Evolutionary conservation across 1,140 invertebrate genomes (phyloP).

Genomic region (Ladona fulva): DNA sequence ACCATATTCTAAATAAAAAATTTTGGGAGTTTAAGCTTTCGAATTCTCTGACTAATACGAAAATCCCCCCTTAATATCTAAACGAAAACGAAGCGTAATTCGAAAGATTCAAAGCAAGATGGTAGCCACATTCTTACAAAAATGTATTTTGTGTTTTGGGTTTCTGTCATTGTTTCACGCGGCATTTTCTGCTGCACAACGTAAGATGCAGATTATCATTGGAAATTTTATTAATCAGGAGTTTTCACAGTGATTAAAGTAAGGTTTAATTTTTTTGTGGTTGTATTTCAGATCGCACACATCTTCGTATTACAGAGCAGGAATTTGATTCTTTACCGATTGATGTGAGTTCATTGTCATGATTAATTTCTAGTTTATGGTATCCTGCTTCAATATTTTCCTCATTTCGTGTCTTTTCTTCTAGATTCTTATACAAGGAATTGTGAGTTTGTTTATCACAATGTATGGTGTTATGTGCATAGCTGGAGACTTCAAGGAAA

Average conservation of each 20-base stretch:
- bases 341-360: conserved; percentile 61
- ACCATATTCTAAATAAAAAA: no score
- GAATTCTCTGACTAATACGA: no score
- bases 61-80: no score
- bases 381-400: not conserved
- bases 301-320: conserved; percentile 78
- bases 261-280: not conserved
- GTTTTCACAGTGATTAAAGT: no score
- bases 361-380: not conserved
- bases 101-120: not conserved
- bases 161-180: not conserved
- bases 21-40: no score
- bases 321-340: conserved; percentile 73
- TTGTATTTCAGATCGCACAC: conserved; percentile 65
- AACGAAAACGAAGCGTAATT: no score
- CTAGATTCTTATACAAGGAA: conserved; percentile 80
- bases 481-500: conserved; percentile 85
- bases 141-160: not conserved
- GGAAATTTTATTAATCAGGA: no score
- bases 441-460: conserved; percentile 70
- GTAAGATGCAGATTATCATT: no score
- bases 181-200: not conserved
- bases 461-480: conserved; percentile 84
- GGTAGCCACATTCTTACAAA: not conserved
- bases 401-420: conserved; percentile 30